Conservation (phyloP, 2,113 vertebrate species). For the Ancistrus triradiatus region DNA sequence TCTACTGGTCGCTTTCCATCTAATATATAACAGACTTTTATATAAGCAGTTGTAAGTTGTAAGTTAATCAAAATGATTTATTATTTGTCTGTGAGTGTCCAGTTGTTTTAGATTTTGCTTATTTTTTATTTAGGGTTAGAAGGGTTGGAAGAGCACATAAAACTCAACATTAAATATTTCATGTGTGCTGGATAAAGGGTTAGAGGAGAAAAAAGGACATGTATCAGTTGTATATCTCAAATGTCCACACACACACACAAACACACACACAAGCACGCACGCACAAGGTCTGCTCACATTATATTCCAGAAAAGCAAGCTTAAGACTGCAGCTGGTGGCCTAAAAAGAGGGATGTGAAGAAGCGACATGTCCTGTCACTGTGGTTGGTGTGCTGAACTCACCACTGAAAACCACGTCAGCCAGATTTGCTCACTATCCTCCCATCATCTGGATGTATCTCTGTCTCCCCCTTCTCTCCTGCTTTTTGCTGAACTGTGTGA, state of each 20-base stretch:
- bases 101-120: neutral
- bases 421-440: constrained; percentile 70
- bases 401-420: constrained; percentile 74
- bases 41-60: too few species aligned
- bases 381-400: constrained; percentile 75
- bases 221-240: constrained; percentile 19
- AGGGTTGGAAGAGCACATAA: too few species aligned
- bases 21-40: too few species aligned
- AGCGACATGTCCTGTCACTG: constrained; percentile 86
- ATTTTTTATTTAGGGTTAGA: too few species aligned
- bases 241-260: constrained; percentile 29
- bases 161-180: constrained; percentile 5
- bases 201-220: constrained; percentile 3
- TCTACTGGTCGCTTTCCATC: too few species aligned
- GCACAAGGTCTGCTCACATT: too few species aligned
- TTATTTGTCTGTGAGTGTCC: too few species aligned
- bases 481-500: constrained; percentile 36
- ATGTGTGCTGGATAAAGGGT: neutral
- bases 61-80: too few species aligned
- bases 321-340: constrained; percentile 76
- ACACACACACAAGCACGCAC: constrained; percentile 16
- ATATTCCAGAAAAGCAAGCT: constrained; percentile 65
- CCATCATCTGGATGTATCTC: constrained; percentile 25
- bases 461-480: constrained; percentile 8
- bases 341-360: constrained; percentile 75